Evolutionary conservation across 2,113 vertebrate species (phyloP).

Genomic region (Protobothrops flavoviridis): DNA sequence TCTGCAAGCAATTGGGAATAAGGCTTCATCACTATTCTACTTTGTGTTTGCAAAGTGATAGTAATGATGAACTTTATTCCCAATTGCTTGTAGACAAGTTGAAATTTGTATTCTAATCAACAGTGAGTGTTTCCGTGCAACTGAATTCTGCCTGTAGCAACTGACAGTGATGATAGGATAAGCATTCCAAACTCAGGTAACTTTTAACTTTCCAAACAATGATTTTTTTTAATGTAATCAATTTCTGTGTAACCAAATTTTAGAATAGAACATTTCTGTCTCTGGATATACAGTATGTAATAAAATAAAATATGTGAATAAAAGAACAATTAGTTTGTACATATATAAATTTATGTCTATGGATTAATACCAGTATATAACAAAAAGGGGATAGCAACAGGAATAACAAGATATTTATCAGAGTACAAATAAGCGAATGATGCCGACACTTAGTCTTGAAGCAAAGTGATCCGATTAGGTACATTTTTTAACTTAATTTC

Average conservation of each 20-base stretch:
- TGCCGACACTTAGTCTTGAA: neutral
- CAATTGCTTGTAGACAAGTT: too few species aligned
- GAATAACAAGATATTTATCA: neutral
- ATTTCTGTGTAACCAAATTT: neutral
- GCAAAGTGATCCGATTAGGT: neutral
- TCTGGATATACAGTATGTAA: neutral
- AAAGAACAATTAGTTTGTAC: neutral
- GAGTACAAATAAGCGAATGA: neutral
- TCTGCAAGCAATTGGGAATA: neutral
- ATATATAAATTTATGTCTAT: neutral
- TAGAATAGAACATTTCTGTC: fast-evolving
- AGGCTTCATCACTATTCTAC: neutral
- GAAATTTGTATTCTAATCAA: neutral
- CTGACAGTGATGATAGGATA: too few species aligned
- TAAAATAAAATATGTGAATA: neutral
- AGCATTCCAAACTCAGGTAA: too few species aligned
- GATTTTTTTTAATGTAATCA: neutral
- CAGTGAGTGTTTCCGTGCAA: neutral
- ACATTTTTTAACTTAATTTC: neutral
- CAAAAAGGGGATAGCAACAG: neutral
- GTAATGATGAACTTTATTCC: neutral
- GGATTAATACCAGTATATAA: neutral
- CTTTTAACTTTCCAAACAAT: neutral
- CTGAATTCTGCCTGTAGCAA: neutral
- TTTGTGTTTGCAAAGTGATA: neutral